A percentile compares a stretch with the other conserved stretches of the same genome.
These are phyloP conservation scores for Notarius lentiginosus DNA, from an alignment of 2,113 vertebrate species.

Conservation along the genomic window DNA sequence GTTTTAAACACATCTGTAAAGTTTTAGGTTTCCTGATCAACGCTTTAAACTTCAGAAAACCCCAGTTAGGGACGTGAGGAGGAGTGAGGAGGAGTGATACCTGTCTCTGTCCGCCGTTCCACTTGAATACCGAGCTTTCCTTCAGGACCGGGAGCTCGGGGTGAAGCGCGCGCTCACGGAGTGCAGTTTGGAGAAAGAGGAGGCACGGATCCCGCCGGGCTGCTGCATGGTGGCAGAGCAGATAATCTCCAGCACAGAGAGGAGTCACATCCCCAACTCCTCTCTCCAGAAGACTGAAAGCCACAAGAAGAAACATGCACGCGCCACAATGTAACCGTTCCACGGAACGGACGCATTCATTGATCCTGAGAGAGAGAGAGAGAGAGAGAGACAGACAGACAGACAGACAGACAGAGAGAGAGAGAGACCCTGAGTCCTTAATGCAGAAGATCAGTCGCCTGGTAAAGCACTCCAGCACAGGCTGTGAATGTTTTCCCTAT, in stretches of 20 bases:
- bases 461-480: slow-evolving; percentile 12
- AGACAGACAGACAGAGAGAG: slow-evolving; percentile 21
- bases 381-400: not conserved
- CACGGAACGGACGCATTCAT: not conserved
- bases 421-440: not conserved
- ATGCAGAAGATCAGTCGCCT: slow-evolving; percentile 10
- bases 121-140: not conserved
- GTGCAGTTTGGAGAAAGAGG: not conserved
- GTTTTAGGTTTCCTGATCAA: not conserved
- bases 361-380: slow-evolving; percentile 8
- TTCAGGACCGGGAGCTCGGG: slow-evolving; percentile 3
- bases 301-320: not conserved
- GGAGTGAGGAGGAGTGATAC: not conserved
- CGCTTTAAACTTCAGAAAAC: not conserved
- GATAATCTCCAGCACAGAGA: not conserved
- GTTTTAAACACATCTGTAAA: not conserved
- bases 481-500: slow-evolving; percentile 19
- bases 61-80: not conserved
- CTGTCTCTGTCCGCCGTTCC: not conserved
- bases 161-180: not conserved
- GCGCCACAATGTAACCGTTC: not conserved
- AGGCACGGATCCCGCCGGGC: not conserved
- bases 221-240: slow-evolving; percentile 3
- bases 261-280: not conserved
- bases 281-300: not conserved